A percentile compares a stretch with the other conserved stretches of the same genome.
Evolutionary conservation across 2,113 vertebrate species (phyloP).

Genomic region (Thomomys bottae): DNA sequence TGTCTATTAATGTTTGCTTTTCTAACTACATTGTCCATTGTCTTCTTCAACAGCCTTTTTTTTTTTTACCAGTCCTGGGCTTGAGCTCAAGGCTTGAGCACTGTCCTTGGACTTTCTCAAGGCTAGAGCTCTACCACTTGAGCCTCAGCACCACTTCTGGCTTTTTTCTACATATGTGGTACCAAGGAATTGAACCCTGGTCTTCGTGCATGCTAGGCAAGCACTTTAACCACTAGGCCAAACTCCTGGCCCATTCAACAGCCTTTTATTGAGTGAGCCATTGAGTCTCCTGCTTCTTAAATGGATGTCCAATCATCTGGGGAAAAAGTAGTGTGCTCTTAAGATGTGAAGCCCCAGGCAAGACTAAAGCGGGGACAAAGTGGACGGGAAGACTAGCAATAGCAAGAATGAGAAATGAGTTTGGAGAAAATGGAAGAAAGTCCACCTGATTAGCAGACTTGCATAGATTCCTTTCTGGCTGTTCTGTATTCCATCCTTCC

Average conservation of each 20-base stretch:
- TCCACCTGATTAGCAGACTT: neutral
- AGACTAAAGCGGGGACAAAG: neutral
- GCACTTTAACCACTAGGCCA: too few relatives aligned
- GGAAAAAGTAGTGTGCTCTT: conserved; percentile 5
- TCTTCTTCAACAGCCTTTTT: conserved; percentile 4
- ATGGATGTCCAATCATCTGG: conserved; percentile 44
- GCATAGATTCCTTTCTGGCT: neutral
- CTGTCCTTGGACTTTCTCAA: too few relatives aligned
- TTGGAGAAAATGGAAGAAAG: conserved; percentile 34
- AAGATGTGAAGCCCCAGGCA: neutral
- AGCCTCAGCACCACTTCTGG: too few relatives aligned
- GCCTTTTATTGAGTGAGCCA: conserved; percentile 41
- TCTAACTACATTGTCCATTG: conserved; percentile 20
- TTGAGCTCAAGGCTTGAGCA: too few relatives aligned
- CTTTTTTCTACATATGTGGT: too few relatives aligned
- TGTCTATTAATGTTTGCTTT: conserved; percentile 45
- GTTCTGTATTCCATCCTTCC: neutral
- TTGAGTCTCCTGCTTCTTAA: conserved; percentile 55
- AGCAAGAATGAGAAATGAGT: neutral
- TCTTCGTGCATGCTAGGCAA: too few relatives aligned
- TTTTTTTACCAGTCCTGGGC: too few relatives aligned
- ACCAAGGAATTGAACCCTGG: too few relatives aligned
- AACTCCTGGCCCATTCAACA: too few relatives aligned
- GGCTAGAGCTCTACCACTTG: too few relatives aligned
- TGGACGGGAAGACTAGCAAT: neutral